Evolutionary conservation across 2,888 invertebrate genomes (phyloP).

Genomic region (Crepidodera aurea): DNA sequence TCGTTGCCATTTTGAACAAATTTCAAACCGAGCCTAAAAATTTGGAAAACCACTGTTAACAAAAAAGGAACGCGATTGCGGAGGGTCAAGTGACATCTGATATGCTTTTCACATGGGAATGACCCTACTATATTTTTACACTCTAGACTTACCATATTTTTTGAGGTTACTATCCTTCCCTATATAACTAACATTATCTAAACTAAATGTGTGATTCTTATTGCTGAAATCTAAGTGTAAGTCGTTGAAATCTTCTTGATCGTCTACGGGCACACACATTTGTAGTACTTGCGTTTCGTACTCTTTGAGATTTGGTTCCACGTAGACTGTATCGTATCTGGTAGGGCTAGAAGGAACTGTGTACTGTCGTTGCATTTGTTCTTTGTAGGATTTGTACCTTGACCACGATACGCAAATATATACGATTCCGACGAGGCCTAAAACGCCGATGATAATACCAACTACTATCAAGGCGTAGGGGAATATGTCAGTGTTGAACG

Average conservation of each 20-base stretch:
- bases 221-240: conserved; percentile 87
- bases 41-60: too few relatives aligned
- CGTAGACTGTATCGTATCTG: conserved; percentile 75
- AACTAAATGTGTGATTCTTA: conserved; percentile 85
- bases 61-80: too few relatives aligned
- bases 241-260: conserved; percentile 78
- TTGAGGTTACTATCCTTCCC: conserved; percentile 76
- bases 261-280: conserved; percentile 90
- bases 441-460: conserved; percentile 86
- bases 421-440: conserved; percentile 87
- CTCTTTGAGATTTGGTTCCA: conserved; percentile 85
- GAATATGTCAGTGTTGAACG: conserved; percentile 71
- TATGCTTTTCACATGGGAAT: too few relatives aligned
- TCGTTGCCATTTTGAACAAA: too few relatives aligned
- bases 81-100: too few relatives aligned
- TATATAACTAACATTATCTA: conserved; percentile 89
- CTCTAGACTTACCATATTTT: conserved; percentile 65
- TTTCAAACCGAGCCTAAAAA: too few relatives aligned
- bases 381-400: conserved; percentile 88
- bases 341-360: conserved; percentile 67
- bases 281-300: conserved; percentile 95
- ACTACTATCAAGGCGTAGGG: conserved; percentile 90
- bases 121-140: too few relatives aligned
- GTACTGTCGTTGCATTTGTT: conserved; percentile 65
- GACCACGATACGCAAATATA: conserved; percentile 96